These are phyloP conservation scores for Nyctibius bracteatus DNA, from an alignment of 2,113 vertebrate species.

Conservation along the genomic window DNA sequence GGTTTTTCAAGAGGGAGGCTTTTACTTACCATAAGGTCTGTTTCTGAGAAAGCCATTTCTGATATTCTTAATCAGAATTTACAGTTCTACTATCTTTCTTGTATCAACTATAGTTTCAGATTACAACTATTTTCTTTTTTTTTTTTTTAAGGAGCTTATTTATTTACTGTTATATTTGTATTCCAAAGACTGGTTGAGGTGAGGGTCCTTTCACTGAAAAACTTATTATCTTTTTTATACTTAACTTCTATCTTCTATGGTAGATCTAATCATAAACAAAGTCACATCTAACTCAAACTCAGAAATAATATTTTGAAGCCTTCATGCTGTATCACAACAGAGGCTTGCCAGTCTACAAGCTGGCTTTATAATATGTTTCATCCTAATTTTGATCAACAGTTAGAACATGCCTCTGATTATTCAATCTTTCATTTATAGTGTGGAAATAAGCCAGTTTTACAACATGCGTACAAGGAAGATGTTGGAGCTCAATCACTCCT, in stretches of 20 bases:
- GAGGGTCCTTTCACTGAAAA: neutral
- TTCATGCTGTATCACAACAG: neutral
- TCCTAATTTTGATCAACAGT: neutral
- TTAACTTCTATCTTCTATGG: neutral
- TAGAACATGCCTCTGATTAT: neutral
- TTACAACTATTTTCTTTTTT: accelerated
- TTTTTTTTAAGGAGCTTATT: neutral
- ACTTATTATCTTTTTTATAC: neutral
- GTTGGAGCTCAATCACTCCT: neutral
- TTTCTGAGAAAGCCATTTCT: neutral
- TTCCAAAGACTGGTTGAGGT: neutral
- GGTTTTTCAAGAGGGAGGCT: neutral
- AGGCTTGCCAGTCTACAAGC: neutral
- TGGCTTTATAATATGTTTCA: neutral
- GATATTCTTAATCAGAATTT: neutral
- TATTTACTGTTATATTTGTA: neutral
- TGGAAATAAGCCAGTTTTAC: neutral
- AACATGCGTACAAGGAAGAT: neutral
- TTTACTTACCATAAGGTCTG: neutral
- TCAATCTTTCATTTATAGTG: neutral
- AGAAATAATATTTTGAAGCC: neutral
- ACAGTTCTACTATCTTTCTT: neutral
- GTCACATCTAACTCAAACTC: neutral
- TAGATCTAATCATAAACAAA: neutral
- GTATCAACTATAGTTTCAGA: neutral